These are phyloP conservation scores for Brachymystax lenok DNA, from an alignment of 2,797 vertebrate species.

Conservation along the genomic window DNA sequence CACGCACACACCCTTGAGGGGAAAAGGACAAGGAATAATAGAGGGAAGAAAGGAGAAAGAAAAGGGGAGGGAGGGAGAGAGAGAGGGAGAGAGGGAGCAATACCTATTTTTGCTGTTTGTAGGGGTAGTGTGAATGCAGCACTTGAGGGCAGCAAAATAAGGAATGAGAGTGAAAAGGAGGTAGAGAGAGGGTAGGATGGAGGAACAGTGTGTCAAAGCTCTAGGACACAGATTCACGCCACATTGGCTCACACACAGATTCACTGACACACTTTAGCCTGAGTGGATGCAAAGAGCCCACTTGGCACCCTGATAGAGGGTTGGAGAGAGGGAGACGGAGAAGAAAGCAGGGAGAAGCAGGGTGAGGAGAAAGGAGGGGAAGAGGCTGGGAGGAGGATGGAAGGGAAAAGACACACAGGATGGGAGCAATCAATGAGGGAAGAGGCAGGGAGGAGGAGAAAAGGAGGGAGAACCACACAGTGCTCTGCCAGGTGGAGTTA, in stretches of 20 bases:
- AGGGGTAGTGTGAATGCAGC: slow-evolving; percentile 43
- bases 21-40: neutral
- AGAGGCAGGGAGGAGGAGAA: neutral
- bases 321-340: neutral
- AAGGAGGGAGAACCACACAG: neutral
- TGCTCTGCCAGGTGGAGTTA: slow-evolving; percentile 28
- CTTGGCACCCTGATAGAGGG: slow-evolving; percentile 35
- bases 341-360: slow-evolving; percentile 10
- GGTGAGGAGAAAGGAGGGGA: slow-evolving; percentile 8
- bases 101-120: slow-evolving; percentile 38
- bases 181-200: neutral
- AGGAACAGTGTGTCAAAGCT: slow-evolving; percentile 46
- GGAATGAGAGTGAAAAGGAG: slow-evolving; percentile 2
- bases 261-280: slow-evolving; percentile 50
- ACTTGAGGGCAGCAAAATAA: slow-evolving; percentile 43
- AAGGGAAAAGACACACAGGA: slow-evolving; percentile 5
- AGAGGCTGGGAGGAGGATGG: neutral
- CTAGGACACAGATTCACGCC: slow-evolving; percentile 60
- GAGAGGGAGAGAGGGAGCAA: neutral
- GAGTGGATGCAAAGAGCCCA: slow-evolving; percentile 62
- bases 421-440: slow-evolving; percentile 3
- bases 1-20: slow-evolving; percentile 12
- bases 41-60: neutral
- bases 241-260: slow-evolving; percentile 27
- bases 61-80: no score